Evolutionary conservation across 2,888 invertebrate species (phyloP).

Genomic region (Dryobotodes eremita): DNA sequence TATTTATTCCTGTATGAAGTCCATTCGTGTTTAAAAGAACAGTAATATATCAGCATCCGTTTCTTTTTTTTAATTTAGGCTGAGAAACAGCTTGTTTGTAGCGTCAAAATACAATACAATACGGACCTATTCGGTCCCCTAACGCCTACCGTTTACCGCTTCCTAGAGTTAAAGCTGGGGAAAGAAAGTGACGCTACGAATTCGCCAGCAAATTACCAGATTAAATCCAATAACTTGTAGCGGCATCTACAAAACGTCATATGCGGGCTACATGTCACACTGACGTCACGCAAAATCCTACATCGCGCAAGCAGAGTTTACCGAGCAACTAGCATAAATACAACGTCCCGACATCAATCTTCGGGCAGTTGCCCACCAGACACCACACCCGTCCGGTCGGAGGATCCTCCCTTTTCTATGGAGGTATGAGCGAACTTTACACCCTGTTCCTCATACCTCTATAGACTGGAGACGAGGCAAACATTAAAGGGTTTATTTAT

Average conservation of each 20-base stretch:
- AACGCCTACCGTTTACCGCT: not conserved
- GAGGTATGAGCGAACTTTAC: too few relatives aligned
- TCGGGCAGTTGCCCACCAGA: too few relatives aligned
- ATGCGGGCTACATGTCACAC: too few relatives aligned
- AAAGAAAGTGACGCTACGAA: not conserved
- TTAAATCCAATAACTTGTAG: too few relatives aligned
- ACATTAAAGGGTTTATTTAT: not conserved
- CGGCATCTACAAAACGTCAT: too few relatives aligned
- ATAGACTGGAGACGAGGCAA: not conserved
- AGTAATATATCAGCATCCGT: not conserved
- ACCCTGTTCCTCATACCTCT: too few relatives aligned
- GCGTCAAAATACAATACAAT: not conserved
- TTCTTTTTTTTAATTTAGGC: not conserved
- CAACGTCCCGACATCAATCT: too few relatives aligned
- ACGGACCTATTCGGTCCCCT: not conserved
- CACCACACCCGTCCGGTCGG: too few relatives aligned
- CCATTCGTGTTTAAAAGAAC: not conserved
- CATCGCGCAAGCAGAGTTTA: too few relatives aligned
- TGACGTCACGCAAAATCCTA: too few relatives aligned
- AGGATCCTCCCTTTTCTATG: too few relatives aligned
- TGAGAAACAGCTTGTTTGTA: not conserved
- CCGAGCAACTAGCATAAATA: too few relatives aligned
- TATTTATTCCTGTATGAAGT: slow-evolving; percentile 4
- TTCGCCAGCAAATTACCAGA: not conserved
- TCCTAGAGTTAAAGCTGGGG: not conserved